Percentiles rank a stretch among this genome's conserved stretches.
phyloP scores from a whole-genome alignment of 2,888 invertebrate genomes.

The Apamea epomidion region DNA sequence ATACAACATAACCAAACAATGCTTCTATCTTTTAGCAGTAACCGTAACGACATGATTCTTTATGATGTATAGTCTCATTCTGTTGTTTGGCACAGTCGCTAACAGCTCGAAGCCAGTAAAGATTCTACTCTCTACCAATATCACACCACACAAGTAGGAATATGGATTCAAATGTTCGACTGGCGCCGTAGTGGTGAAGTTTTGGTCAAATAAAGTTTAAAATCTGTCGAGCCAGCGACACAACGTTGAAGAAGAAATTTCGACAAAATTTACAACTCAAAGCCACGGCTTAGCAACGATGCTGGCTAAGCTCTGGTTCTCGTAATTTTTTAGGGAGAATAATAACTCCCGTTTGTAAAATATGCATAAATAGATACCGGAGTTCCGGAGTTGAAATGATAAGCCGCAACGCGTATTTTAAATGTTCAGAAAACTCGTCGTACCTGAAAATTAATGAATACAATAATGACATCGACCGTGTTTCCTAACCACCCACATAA shows the following conservation, averaged over 20 bases:
- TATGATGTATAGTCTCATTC: conserved; percentile 5
- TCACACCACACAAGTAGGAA: background rate
- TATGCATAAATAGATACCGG: background rate
- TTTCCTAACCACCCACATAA: background rate
- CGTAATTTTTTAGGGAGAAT: background rate
- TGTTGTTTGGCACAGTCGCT: conserved; percentile 24
- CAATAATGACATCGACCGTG: background rate
- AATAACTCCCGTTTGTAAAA: conserved; percentile 10
- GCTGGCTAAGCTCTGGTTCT: background rate
- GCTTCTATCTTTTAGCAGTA: conserved; percentile 20
- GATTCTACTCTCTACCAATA: conserved; percentile 1
- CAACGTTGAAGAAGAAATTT: background rate
- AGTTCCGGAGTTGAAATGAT: background rate
- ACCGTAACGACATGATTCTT: background rate
- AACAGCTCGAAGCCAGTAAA: conserved; percentile 6
- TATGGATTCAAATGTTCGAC: background rate
- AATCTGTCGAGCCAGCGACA: background rate
- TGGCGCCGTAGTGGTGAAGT: background rate
- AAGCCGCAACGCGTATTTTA: background rate
- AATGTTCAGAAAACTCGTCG: background rate
- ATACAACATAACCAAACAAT: background rate
- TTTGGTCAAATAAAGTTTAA: background rate
- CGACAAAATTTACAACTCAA: background rate
- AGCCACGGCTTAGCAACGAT: background rate
- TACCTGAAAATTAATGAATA: background rate